These are phyloP conservation scores for Chelon auratus DNA, from an alignment of 2,797 vertebrate species.

Conservation along the genomic window DNA sequence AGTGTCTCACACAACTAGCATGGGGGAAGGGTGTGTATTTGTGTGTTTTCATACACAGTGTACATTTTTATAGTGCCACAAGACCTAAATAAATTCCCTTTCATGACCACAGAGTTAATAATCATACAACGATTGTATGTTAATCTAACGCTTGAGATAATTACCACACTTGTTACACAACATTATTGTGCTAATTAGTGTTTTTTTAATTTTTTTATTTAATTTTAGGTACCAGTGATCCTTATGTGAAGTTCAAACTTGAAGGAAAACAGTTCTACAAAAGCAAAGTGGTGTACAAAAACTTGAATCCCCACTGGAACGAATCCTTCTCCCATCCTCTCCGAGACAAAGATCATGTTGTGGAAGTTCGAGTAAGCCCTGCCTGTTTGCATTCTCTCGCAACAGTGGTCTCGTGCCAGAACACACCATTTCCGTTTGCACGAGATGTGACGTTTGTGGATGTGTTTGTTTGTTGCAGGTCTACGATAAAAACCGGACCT, in stretches of 20 bases:
- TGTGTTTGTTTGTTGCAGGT: constrained; percentile 79
- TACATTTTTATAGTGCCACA: constrained; percentile 41
- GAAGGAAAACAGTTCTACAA: constrained; percentile 96
- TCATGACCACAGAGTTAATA: background rate
- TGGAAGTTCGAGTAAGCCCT: constrained; percentile 87
- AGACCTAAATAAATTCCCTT: constrained; percentile 18
- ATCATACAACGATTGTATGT: constrained; percentile 4
- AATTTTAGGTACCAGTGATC: constrained; percentile 91
- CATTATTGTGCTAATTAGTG: constrained; percentile 25
- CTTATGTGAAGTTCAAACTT: constrained; percentile 96
- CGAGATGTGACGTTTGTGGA: background rate
- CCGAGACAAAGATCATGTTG: constrained; percentile 87
- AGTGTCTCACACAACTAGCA: constrained; percentile 62
- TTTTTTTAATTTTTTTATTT: background rate
- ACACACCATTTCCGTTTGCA: background rate
- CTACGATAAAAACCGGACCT: constrained; percentile 93
- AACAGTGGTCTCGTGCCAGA: background rate
- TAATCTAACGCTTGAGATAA: background rate
- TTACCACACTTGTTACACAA: background rate
- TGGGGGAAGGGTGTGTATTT: constrained; percentile 61
- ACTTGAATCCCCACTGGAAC: constrained; percentile 94
- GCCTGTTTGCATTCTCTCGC: background rate
- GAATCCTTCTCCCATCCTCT: constrained; percentile 92
- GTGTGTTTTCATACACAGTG: constrained; percentile 33
- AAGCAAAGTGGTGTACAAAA: constrained; percentile 96